phyloP scores from a whole-genome alignment of 2,797 vertebrate genomes.

The Limosa lapponica region DNA sequence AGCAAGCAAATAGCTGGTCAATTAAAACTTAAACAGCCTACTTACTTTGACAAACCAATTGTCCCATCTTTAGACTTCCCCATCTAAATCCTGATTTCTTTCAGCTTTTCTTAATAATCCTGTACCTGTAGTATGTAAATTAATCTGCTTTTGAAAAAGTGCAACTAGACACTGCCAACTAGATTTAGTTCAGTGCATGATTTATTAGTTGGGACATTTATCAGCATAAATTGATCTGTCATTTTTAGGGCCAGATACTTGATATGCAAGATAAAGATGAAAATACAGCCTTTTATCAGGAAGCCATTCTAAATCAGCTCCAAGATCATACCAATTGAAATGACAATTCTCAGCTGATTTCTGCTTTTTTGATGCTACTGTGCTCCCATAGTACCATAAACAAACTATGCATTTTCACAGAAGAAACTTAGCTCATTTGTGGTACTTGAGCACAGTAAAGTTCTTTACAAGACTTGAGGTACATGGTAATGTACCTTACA shows the following conservation, averaged over 20 bases:
- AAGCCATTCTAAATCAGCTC: neutral
- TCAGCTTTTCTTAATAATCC: neutral
- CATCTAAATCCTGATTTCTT: neutral
- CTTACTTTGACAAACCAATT: neutral
- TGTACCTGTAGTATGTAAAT: neutral
- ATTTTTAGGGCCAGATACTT: neutral
- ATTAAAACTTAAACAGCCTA: neutral
- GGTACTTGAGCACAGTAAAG: neutral
- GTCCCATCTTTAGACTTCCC: neutral
- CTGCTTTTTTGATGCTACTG: neutral
- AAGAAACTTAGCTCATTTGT: neutral
- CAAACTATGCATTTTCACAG: neutral
- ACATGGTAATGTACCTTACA: neutral
- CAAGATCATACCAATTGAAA: neutral
- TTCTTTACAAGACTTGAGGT: neutral
- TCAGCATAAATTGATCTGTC: neutral
- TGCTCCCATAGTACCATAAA: neutral
- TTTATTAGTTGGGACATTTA: neutral
- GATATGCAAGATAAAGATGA: neutral
- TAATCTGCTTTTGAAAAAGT: constrained; percentile 2
- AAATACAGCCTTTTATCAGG: neutral
- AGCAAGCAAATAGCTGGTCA: neutral
- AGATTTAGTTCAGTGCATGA: neutral
- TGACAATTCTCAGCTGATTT: neutral
- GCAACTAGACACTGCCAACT: neutral